Conservation (phyloP, 2,113 vertebrate genomes). For the Aepyceros melampus region DNA sequence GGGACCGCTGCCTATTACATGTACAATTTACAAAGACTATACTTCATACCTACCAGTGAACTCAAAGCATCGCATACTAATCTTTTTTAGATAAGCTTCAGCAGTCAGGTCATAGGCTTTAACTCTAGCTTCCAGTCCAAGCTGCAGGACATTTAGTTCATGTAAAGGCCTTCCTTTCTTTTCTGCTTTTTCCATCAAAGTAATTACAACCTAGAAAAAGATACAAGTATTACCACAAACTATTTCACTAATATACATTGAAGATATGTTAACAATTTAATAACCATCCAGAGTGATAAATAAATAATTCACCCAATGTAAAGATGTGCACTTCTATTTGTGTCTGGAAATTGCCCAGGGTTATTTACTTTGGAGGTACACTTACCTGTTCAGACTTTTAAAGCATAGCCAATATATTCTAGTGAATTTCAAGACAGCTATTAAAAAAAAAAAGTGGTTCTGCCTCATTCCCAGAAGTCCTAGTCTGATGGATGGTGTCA, state of each 20-base stretch:
- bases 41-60: conserved; percentile 83
- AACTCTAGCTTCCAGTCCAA: conserved; percentile 88
- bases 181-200: conserved; percentile 84
- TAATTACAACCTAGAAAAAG: conserved; percentile 84
- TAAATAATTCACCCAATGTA: background rate
- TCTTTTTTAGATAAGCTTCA: conserved; percentile 87
- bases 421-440: background rate
- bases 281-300: background rate
- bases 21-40: background rate
- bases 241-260: background rate
- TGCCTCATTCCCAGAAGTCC: background rate
- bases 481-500: background rate
- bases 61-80: conserved; percentile 88
- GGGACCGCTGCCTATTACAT: background rate
- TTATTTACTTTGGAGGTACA: background rate
- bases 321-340: background rate
- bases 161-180: conserved; percentile 83
- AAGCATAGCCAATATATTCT: background rate
- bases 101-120: conserved; percentile 86
- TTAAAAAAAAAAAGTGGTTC: background rate
- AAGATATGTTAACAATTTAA: background rate
- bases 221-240: background rate
- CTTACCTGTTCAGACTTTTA: background rate
- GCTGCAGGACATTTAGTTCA: conserved; percentile 85
- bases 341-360: background rate